Evolutionary conservation across 2,888 invertebrate species (phyloP).

Genomic region (Pachycephus smyrnensis): DNA sequence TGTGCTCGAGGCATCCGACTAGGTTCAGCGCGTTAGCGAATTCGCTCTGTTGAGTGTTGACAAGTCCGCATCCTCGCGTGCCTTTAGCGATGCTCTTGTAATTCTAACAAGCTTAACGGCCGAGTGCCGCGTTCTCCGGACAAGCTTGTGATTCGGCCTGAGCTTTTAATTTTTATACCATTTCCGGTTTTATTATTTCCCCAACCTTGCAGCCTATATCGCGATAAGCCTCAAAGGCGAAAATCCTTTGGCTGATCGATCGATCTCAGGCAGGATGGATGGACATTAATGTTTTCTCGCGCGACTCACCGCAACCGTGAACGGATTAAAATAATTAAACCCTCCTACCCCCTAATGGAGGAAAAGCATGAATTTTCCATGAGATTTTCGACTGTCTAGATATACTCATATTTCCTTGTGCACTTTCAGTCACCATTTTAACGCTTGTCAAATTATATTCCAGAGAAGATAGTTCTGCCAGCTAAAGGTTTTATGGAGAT

Average conservation of each 20-base stretch:
- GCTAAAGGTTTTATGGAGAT: not conserved
- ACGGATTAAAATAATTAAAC: conserved; percentile 33
- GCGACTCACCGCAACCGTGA: not conserved
- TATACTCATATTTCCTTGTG: not conserved
- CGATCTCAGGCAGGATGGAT: not conserved
- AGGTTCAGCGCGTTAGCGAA: conserved; percentile 63
- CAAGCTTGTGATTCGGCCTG: not conserved
- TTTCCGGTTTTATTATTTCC: not conserved
- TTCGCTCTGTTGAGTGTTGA: conserved; percentile 63
- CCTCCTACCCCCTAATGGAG: conserved; percentile 26
- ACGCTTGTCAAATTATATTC: not conserved
- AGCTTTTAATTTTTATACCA: not conserved
- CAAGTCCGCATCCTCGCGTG: conserved; percentile 60
- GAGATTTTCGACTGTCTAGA: conserved; percentile 14
- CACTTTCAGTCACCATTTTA: not conserved
- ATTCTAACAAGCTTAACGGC: conserved; percentile 61
- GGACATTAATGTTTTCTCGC: not conserved
- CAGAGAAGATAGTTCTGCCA: not conserved
- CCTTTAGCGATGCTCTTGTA: conserved; percentile 58
- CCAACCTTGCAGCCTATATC: not conserved
- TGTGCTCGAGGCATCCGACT: conserved; percentile 60
- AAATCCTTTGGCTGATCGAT: not conserved
- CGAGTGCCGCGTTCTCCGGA: not conserved
- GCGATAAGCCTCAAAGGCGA: not conserved
- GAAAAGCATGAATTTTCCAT: conserved; percentile 34